A percentile compares a stretch with the other conserved stretches of the same genome.
Conservation (phyloP, 2,797 vertebrate genomes). For the Leptoclinus maculatus region DNA sequence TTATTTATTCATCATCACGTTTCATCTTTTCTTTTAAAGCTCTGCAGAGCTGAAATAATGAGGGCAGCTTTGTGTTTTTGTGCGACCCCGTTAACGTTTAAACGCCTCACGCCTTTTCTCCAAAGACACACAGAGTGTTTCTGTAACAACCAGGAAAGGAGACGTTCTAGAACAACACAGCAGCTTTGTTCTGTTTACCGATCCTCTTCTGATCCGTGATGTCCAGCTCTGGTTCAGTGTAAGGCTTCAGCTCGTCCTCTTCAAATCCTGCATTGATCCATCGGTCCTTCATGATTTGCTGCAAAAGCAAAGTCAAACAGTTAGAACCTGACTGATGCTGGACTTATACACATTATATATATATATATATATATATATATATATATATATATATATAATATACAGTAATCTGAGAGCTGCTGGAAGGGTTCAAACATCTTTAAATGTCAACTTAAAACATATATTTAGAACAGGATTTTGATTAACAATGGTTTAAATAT, state of each 20-base stretch:
- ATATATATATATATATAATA: too few relatives aligned
- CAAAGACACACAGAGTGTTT: background rate
- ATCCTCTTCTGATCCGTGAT: conserved; percentile 98
- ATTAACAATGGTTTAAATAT: too few relatives aligned
- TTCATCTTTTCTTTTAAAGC: conserved; percentile 53
- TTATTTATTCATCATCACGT: conserved; percentile 67
- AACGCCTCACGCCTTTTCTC: background rate
- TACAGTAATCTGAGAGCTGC: too few relatives aligned
- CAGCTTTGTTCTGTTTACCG: conserved; percentile 81
- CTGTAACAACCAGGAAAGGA: background rate
- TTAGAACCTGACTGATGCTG: background rate
- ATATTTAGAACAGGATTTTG: too few relatives aligned
- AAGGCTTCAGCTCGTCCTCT: conserved; percentile 98
- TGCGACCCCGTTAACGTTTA: background rate
- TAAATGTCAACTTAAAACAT: too few relatives aligned
- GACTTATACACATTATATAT: too few relatives aligned
- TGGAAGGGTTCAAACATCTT: too few relatives aligned
- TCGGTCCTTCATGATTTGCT: conserved; percentile 99
- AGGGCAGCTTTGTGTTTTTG: background rate
- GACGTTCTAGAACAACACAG: conserved; percentile 8
- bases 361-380: too few relatives aligned
- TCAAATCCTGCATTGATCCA: conserved; percentile 98
- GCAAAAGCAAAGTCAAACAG: conserved; percentile 20
- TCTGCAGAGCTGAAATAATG: conserved; percentile 40
- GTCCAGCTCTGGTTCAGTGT: conserved; percentile 94